phyloP scores from a whole-genome alignment of 2,113 vertebrate genomes.

The Aldabrachelys gigantea region DNA sequence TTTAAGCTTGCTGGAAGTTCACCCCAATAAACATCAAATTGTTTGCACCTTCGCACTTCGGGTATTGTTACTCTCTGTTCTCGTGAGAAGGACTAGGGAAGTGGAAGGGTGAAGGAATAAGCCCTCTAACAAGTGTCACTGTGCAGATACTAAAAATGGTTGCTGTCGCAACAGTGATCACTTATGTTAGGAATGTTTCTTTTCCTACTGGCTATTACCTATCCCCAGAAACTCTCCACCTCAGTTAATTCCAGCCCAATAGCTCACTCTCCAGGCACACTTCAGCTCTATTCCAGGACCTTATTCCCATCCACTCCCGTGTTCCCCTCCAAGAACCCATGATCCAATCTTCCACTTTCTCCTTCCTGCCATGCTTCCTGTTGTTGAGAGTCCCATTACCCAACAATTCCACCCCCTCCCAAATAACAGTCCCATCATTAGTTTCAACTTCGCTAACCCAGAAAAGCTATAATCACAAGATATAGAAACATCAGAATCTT shows the following conservation, averaged over 20 bases:
- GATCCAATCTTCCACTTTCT: not conserved
- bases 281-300: fast-evolving
- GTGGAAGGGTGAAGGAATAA: too few relatives aligned
- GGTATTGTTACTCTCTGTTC: too few relatives aligned
- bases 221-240: not conserved
- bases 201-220: not conserved
- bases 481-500: fast-evolving
- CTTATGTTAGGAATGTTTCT: not conserved
- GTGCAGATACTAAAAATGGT: too few relatives aligned
- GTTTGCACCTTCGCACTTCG: too few relatives aligned
- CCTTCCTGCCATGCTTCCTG: fast-evolving
- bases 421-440: not conserved
- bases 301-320: fast-evolving
- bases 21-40: too few relatives aligned
- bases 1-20: too few relatives aligned
- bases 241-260: not conserved
- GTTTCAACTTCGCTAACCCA: not conserved
- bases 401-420: not conserved
- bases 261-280: fast-evolving
- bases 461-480: not conserved
- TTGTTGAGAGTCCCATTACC: fast-evolving
- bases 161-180: too few relatives aligned
- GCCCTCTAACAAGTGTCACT: too few relatives aligned
- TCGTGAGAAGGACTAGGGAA: too few relatives aligned
- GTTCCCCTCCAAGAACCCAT: fast-evolving